These are phyloP conservation scores for Pluvianellus socialis DNA, from an alignment of 2,113 vertebrate genomes.

Conservation along the genomic window DNA sequence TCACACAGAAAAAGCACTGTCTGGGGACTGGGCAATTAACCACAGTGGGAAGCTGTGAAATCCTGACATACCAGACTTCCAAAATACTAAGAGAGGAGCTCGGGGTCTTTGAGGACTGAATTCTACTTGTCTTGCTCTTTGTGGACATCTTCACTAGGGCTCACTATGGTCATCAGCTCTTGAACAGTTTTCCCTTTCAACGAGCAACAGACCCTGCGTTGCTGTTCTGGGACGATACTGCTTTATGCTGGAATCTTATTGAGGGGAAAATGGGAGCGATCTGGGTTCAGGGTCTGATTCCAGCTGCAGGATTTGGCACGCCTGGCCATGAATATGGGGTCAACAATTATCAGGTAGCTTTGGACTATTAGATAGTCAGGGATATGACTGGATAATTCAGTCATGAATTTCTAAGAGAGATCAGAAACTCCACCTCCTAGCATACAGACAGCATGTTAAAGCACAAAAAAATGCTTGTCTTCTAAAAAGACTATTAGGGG, in stretches of 20 bases:
- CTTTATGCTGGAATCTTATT: too few species aligned
- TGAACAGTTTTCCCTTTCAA: neutral
- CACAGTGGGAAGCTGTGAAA: neutral
- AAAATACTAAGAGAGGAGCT: neutral
- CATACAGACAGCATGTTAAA: neutral
- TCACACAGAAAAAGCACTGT: neutral
- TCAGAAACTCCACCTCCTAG: neutral
- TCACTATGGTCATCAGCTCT: neutral
- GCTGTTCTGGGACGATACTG: neutral
- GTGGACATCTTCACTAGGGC: neutral
- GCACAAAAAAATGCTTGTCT: neutral
- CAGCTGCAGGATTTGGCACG: fast-evolving
- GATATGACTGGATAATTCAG: neutral
- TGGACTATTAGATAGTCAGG: neutral
- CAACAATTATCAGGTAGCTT: neutral
- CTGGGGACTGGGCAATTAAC: constrained; percentile 42
- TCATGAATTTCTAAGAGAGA: neutral
- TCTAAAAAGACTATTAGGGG: neutral
- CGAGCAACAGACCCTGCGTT: neutral
- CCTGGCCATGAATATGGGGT: neutral
- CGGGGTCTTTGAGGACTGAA: neutral
- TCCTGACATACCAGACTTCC: neutral
- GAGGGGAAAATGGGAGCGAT: fast-evolving
- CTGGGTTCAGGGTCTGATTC: neutral
- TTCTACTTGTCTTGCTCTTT: neutral